Conservation (phyloP, 2,888 invertebrate species). For the Sicus ferrugineus region DNA sequence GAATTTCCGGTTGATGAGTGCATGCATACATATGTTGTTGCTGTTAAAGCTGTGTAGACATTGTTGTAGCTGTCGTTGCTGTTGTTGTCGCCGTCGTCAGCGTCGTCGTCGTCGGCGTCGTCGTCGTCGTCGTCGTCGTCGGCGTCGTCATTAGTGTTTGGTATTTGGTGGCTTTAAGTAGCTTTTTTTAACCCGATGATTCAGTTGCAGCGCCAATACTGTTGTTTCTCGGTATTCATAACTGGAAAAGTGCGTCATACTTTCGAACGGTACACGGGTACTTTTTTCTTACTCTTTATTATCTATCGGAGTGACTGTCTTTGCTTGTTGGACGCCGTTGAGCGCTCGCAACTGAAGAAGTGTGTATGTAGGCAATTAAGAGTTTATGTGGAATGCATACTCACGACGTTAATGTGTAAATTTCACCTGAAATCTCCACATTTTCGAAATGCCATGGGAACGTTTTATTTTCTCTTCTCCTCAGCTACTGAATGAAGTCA, state of each 20-base stretch:
- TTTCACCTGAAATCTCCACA: too few species aligned
- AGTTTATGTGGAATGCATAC: too few species aligned
- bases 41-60: not conserved
- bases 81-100: not conserved
- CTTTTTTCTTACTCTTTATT: not conserved
- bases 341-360: too few species aligned
- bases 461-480: too few species aligned
- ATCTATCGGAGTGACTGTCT: too few species aligned
- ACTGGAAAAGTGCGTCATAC: not conserved
- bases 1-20: slow-evolving; percentile 30
- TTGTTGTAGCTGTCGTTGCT: not conserved
- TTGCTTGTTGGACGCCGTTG: too few species aligned
- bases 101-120: slow-evolving; percentile 2
- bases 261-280: not conserved
- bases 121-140: slow-evolving; percentile 8
- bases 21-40: slow-evolving; percentile 13
- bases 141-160: not conserved
- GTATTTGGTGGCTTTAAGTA: not conserved
- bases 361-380: too few species aligned
- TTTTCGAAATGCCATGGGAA: too few species aligned
- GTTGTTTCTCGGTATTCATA: not conserved
- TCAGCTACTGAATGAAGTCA: too few species aligned
- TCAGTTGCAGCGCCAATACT: too few species aligned
- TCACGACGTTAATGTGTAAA: too few species aligned
- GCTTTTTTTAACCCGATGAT: too few species aligned